These are phyloP conservation scores for Notodonta ziczac DNA, from an alignment of 2,888 invertebrate species.

Conservation along the genomic window DNA sequence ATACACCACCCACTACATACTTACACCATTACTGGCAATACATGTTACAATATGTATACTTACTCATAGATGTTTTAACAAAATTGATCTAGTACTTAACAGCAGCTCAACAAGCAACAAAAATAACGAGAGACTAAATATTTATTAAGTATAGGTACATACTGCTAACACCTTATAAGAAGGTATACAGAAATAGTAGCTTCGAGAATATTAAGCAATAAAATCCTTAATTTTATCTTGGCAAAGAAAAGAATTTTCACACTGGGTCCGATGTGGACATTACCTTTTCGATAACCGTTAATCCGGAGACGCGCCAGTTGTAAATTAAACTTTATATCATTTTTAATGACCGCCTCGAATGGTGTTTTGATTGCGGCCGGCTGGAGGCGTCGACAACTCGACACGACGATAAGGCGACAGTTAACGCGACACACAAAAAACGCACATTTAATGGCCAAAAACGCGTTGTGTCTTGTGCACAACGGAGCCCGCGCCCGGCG, in stretches of 20 bases:
- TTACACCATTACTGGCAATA: too few relatives aligned
- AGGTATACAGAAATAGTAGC: constrained; percentile 32
- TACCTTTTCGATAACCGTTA: constrained; percentile 78
- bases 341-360: constrained; percentile 81
- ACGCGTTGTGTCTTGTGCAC: constrained; percentile 49
- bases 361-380: constrained; percentile 83
- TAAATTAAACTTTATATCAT: constrained; percentile 84
- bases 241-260: constrained; percentile 74
- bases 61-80: background rate
- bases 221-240: constrained; percentile 61
- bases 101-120: background rate
- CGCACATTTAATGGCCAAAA: constrained; percentile 76
- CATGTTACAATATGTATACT: too few relatives aligned
- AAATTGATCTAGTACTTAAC: background rate
- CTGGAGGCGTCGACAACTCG: constrained; percentile 84
- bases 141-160: constrained; percentile 16
- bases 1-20: background rate
- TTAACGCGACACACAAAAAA: constrained; percentile 77
- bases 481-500: constrained; percentile 36
- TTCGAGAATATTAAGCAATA: constrained; percentile 52
- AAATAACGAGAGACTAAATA: background rate
- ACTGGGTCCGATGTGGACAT: constrained; percentile 65
- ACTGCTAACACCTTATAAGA: constrained; percentile 32
- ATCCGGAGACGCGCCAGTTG: constrained; percentile 71
- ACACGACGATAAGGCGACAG: constrained; percentile 81